A percentile compares a stretch with the other conserved stretches of the same genome.
Conservation (phyloP, 2,113 vertebrate species). For the Syrrhaptes paradoxus region DNA sequence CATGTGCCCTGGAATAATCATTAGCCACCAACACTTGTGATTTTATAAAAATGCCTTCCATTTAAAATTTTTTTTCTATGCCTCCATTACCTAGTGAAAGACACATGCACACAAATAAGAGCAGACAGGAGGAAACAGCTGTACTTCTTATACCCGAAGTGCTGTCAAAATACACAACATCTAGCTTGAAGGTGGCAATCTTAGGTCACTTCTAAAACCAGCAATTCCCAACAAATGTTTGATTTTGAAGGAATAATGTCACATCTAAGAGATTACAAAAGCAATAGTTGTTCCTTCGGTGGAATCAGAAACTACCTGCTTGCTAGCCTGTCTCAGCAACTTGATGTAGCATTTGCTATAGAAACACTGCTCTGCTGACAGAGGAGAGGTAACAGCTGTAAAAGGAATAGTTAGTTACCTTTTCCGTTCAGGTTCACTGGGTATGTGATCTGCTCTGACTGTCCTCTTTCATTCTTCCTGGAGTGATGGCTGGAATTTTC, state of each 20-base stretch:
- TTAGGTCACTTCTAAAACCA: neutral
- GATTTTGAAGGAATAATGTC: neutral
- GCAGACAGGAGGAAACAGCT: neutral
- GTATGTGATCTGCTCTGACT: neutral
- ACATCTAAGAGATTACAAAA: neutral
- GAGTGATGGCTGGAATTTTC: neutral
- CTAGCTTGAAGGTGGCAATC: neutral
- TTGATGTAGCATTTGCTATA: neutral
- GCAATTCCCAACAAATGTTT: neutral
- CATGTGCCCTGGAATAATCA: neutral
- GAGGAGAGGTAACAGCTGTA: neutral
- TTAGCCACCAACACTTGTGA: neutral
- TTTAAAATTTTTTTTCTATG: neutral
- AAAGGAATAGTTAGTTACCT: neutral
- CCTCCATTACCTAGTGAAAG: neutral
- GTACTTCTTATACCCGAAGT: neutral
- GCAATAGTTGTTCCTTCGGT: neutral
- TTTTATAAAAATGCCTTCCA: neutral
- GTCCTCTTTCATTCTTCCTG: constrained; percentile 4
- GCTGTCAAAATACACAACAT: neutral
- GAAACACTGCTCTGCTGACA: neutral
- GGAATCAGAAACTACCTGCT: neutral
- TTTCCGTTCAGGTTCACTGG: constrained; percentile 31
- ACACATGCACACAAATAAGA: neutral
- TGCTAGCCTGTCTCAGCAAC: neutral